Evolutionary conservation across 2,888 invertebrate species (phyloP).

Genomic region (Microdon myrmicae): DNA sequence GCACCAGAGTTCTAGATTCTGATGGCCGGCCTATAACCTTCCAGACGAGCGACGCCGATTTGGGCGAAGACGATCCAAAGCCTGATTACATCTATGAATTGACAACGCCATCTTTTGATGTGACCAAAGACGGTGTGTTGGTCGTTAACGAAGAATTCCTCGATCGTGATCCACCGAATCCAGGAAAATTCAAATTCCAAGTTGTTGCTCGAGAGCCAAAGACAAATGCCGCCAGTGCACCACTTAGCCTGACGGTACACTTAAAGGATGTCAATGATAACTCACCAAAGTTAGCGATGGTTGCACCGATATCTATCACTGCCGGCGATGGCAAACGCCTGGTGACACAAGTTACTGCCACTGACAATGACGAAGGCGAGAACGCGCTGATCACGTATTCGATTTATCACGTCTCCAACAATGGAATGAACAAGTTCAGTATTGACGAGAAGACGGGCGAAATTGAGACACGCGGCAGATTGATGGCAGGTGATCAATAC

Average conservation of each 20-base stretch:
- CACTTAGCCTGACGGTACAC: slow-evolving; percentile 80
- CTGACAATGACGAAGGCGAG: slow-evolving; percentile 86
- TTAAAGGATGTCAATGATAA: slow-evolving; percentile 88
- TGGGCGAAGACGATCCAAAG: slow-evolving; percentile 83
- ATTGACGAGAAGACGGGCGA: slow-evolving; percentile 83
- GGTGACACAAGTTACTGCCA: slow-evolving; percentile 78
- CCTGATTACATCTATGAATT: slow-evolving; percentile 85
- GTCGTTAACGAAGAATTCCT: slow-evolving; percentile 85
- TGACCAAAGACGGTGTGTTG: slow-evolving; percentile 77
- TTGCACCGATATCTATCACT: slow-evolving; percentile 82
- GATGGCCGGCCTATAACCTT: slow-evolving; percentile 76
- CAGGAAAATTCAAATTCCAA: slow-evolving; percentile 86
- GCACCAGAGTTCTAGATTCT: slow-evolving; percentile 80
- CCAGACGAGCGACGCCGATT: slow-evolving; percentile 84
- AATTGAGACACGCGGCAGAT: slow-evolving; percentile 80
- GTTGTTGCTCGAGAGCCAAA: slow-evolving; percentile 85
- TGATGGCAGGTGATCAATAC: slow-evolving; percentile 88
- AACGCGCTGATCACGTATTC: slow-evolving; percentile 85
- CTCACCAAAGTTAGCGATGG: slow-evolving; percentile 81
- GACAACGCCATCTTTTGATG: slow-evolving; percentile 84
- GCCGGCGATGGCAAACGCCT: slow-evolving; percentile 78
- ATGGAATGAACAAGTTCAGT: slow-evolving; percentile 85
- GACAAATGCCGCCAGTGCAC: slow-evolving; percentile 83
- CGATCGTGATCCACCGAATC: slow-evolving; percentile 88
- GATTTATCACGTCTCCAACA: slow-evolving; percentile 91